Percentiles rank a stretch among this genome's conserved stretches.
Conservation (phyloP, 2,113 vertebrate species). For the Corvus moneduloides region DNA sequence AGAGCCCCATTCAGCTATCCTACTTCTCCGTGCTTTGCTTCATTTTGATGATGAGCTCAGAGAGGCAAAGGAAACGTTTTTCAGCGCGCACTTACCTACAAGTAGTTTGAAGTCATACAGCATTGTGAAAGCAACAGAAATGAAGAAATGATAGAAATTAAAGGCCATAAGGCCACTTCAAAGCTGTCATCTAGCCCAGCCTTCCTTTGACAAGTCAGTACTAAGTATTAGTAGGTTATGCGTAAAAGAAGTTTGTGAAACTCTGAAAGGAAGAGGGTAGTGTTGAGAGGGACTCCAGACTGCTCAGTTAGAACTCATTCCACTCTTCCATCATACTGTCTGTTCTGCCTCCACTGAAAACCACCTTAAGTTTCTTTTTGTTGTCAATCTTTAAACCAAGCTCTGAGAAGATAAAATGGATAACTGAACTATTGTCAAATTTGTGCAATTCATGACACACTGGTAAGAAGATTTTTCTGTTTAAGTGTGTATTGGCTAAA, state of each 20-base stretch:
- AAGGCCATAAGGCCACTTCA: background rate
- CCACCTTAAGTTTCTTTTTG: background rate
- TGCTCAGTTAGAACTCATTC: background rate
- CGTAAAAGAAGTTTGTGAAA: background rate
- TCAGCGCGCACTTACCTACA: background rate
- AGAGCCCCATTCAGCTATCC: background rate
- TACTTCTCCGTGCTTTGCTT: background rate
- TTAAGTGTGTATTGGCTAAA: background rate
- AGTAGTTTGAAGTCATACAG: background rate
- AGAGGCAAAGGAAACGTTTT: background rate
- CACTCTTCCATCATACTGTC: background rate
- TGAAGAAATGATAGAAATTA: background rate
- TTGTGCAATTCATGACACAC: background rate
- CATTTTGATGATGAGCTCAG: background rate
- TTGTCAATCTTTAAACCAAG: background rate
- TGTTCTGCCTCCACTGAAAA: background rate
- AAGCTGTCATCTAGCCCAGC: background rate
- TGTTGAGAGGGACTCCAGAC: background rate
- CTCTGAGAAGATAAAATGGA: background rate
- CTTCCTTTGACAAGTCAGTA: background rate
- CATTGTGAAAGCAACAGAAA: background rate
- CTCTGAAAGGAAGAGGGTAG: background rate
- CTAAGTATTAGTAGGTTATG: background rate
- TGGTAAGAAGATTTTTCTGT: background rate
- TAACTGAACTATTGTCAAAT: background rate